Evolutionary conservation across 2,113 vertebrate genomes (phyloP).

Genomic region (Dicentrarchus labrax): DNA sequence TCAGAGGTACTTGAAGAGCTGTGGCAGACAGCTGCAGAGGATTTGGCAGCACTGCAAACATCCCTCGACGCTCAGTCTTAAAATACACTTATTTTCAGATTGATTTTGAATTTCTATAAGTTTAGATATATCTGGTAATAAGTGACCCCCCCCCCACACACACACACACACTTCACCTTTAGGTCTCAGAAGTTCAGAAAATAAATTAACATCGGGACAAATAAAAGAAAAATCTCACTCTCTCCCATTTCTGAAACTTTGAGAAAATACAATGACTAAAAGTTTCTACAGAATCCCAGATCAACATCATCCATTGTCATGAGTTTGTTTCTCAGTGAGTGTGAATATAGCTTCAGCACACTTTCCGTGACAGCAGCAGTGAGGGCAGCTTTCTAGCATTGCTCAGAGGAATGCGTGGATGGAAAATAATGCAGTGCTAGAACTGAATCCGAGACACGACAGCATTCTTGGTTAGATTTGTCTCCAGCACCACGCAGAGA

Average conservation of each 20-base stretch:
- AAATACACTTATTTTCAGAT: too few species aligned
- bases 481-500: conserved; percentile 7
- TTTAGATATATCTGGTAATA: too few species aligned
- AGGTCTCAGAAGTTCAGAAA: background rate
- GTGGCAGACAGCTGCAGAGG: too few species aligned
- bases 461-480: conserved; percentile 35
- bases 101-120: too few species aligned
- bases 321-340: background rate
- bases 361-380: background rate
- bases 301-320: background rate
- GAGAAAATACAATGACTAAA: too few species aligned
- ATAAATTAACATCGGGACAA: background rate
- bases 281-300: background rate
- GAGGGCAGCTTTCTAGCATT: background rate
- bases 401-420: conserved; percentile 9
- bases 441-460: background rate
- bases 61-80: too few species aligned
- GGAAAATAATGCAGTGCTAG: conserved; percentile 16
- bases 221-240: background rate
- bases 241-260: background rate
- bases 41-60: too few species aligned
- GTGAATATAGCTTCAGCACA: background rate
- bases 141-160: background rate
- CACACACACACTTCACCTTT: background rate
- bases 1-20: too few species aligned